Conservation (phyloP, 2,888 invertebrate species). For the Drosophila greeni region DNA sequence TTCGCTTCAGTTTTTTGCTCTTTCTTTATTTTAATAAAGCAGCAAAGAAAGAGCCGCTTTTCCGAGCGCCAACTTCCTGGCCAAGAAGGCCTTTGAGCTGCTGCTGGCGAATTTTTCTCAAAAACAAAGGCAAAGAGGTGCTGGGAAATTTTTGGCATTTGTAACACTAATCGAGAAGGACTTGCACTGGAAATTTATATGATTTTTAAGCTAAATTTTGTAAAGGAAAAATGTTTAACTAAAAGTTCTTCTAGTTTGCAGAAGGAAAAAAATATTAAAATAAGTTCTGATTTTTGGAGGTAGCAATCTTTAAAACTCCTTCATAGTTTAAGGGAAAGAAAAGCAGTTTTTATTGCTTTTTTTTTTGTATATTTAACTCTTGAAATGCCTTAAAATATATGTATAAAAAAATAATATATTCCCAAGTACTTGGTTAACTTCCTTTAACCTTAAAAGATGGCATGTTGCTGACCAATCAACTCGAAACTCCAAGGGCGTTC, state of each 20-base stretch:
- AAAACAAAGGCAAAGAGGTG: neutral
- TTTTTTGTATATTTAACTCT: too few relatives aligned
- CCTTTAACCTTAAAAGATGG: neutral
- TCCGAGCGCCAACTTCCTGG: neutral
- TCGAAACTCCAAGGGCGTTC: conserved; percentile 16
- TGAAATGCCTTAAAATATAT: neutral
- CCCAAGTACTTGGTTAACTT: too few relatives aligned
- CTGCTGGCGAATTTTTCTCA: neutral
- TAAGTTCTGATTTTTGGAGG: too few relatives aligned
- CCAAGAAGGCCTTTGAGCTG: conserved; percentile 5
- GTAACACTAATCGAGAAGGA: conserved; percentile 6
- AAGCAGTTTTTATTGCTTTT: too few relatives aligned
- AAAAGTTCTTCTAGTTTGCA: too few relatives aligned
- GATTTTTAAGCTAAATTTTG: too few relatives aligned
- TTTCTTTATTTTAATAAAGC: conserved; percentile 22
- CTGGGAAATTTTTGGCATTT: neutral
- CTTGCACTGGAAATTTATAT: too few relatives aligned
- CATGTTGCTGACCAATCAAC: conserved; percentile 33
- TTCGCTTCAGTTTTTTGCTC: conserved; percentile 24
- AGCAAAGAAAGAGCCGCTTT: conserved; percentile 32
- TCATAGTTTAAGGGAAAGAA: too few relatives aligned
- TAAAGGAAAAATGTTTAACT: too few relatives aligned
- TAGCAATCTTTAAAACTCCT: too few relatives aligned
- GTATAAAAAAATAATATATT: neutral
- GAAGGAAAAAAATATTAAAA: too few relatives aligned